Evolutionary conservation across 2,797 vertebrate genomes (phyloP).

Genomic region (Pampus argenteus): DNA sequence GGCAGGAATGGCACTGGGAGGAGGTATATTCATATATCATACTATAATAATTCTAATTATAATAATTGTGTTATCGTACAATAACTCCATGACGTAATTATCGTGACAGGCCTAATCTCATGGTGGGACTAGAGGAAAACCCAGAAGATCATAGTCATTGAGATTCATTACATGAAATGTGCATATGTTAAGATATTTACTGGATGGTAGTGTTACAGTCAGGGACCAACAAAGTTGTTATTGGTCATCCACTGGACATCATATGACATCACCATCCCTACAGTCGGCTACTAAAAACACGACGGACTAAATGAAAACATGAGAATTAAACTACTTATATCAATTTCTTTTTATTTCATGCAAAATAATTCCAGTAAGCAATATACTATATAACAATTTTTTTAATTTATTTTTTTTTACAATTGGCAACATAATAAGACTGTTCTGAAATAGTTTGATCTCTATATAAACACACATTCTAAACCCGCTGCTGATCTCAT

Average conservation of each 20-base stretch:
- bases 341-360: constrained; percentile 46
- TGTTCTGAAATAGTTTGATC: constrained; percentile 26
- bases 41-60: too few species aligned
- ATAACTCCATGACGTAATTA: too few species aligned
- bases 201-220: background rate
- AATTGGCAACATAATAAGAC: constrained; percentile 39
- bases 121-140: too few species aligned
- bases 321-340: background rate
- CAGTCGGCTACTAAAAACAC: background rate
- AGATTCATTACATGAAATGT: too few species aligned
- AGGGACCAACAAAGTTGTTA: background rate
- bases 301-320: background rate
- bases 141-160: too few species aligned
- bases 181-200: background rate
- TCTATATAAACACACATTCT: constrained; percentile 4
- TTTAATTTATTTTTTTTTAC: constrained; percentile 11
- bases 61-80: too few species aligned
- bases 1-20: too few species aligned
- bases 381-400: constrained; percentile 22
- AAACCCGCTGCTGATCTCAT: constrained; percentile 9
- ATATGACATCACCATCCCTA: too few species aligned
- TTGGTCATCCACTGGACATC: background rate
- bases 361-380: constrained; percentile 28
- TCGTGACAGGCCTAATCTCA: too few species aligned
- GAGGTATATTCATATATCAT: too few species aligned